Percentiles rank a stretch among this genome's conserved stretches.
Evolutionary conservation across 2,888 invertebrate species (phyloP).

Genomic region (Nemurella pictetii): DNA sequence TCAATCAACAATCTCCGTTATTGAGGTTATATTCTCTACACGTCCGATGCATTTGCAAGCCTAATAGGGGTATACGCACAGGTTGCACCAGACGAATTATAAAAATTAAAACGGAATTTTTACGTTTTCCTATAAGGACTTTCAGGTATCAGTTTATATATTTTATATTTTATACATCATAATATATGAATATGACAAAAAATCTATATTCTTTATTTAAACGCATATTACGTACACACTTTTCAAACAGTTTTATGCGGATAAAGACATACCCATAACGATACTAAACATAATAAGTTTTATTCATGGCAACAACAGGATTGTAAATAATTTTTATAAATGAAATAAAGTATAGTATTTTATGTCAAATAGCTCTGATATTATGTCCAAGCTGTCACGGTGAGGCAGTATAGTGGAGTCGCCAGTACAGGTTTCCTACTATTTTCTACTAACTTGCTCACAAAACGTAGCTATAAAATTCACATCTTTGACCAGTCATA

Average conservation of each 20-base stretch:
- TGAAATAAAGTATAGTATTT: constrained; percentile 18
- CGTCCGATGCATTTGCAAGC: not conserved
- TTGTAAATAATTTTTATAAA: constrained; percentile 29
- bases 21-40: not conserved
- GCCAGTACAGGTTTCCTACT: not conserved
- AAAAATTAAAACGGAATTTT: not conserved
- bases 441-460: not conserved
- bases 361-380: not conserved
- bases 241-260: not conserved
- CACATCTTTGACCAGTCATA: not conserved
- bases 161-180: not conserved
- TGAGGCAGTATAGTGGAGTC: not conserved
- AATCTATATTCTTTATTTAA: not conserved
- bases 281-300: not conserved
- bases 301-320: not conserved
- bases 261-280: not conserved
- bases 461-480: not conserved
- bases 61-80: not conserved
- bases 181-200: not conserved
- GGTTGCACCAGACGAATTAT: not conserved
- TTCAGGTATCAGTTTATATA: not conserved
- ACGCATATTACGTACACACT: not conserved
- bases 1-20: not conserved
- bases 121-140: constrained; percentile 4
- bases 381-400: constrained; percentile 17